Percentiles rank a stretch among this genome's conserved stretches.
Conservation (phyloP, 2,797 vertebrate genomes). For the Sebastes aleutianus region DNA sequence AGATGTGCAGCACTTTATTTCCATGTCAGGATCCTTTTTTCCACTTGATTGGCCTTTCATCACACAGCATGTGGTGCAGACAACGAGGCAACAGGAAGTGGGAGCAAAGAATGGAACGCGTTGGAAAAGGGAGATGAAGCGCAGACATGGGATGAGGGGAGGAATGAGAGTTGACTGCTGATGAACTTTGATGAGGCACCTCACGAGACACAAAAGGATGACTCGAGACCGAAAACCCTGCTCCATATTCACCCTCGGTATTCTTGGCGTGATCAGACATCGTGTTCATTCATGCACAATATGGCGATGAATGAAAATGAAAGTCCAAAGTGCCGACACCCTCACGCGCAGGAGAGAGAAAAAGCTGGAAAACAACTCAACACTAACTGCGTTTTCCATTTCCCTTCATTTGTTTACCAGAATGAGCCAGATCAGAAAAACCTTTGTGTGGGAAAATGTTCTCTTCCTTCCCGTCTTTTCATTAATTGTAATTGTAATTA, state of each 20-base stretch:
- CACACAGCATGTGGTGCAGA: slow-evolving; percentile 65
- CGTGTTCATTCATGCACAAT: slow-evolving; percentile 13
- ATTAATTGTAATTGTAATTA: background rate
- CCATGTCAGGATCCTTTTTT: slow-evolving; percentile 62
- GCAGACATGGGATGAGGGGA: slow-evolving; percentile 18
- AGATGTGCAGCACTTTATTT: slow-evolving; percentile 63
- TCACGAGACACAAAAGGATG: background rate
- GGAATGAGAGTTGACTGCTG: slow-evolving; percentile 27
- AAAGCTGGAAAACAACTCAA: slow-evolving; percentile 15
- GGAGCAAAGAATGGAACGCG: slow-evolving; percentile 24
- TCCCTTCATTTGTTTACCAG: slow-evolving; percentile 33
- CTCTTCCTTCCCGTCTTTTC: background rate
- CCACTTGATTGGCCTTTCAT: slow-evolving; percentile 72
- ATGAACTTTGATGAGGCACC: slow-evolving; percentile 33
- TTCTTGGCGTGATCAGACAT: background rate
- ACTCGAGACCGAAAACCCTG: background rate
- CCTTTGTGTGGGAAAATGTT: slow-evolving; percentile 3
- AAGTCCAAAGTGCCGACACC: background rate
- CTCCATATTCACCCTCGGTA: background rate
- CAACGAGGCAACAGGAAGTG: slow-evolving; percentile 50
- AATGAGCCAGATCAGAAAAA: slow-evolving; percentile 43
- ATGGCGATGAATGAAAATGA: slow-evolving; percentile 12
- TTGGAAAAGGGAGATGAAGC: slow-evolving; percentile 28
- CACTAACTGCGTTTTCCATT: slow-evolving; percentile 24
- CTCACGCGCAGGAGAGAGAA: background rate